These are phyloP conservation scores for Aphelinus atriplicis DNA, from an alignment of 1,140 invertebrate genomes.

Conservation along the genomic window DNA sequence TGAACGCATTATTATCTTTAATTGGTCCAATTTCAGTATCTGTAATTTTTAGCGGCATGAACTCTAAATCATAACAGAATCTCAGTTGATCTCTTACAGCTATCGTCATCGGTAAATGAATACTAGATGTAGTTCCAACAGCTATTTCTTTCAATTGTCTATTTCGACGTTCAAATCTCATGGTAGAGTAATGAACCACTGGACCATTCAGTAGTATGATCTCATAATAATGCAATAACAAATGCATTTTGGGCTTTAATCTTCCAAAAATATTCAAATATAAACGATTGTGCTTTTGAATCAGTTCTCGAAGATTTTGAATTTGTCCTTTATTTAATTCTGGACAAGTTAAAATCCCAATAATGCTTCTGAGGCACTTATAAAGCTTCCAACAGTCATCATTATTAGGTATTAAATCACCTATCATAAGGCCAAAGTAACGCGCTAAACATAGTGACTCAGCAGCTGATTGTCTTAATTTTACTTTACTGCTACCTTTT, in stretches of 20 bases:
- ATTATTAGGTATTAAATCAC: background rate
- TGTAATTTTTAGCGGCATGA: background rate
- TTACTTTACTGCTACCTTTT: constrained; percentile 9
- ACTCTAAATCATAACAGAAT: constrained; percentile 28
- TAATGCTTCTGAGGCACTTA: constrained; percentile 7
- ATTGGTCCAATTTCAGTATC: constrained; percentile 33
- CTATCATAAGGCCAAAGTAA: constrained; percentile 36
- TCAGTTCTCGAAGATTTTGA: constrained; percentile 14
- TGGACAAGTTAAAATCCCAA: constrained; percentile 32
- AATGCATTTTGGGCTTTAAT: constrained; percentile 43
- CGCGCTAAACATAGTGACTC: constrained; percentile 28
- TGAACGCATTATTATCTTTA: constrained; percentile 2
- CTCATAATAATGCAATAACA: constrained; percentile 37
- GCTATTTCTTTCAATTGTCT: too few species aligned
- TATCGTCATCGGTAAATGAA: too few species aligned
- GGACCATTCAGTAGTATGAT: constrained; percentile 37
- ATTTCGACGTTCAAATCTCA: constrained; percentile 45
- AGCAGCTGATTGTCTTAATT: constrained; percentile 32
- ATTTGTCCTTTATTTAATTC: constrained; percentile 34
- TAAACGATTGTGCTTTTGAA: constrained; percentile 29
- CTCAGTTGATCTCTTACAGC: constrained; percentile 40
- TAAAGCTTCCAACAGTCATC: constrained; percentile 12
- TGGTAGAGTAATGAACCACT: too few species aligned
- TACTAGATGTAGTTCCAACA: too few species aligned
- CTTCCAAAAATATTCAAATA: constrained; percentile 37